Base-by-base conservation (phyloP, 2,113 vertebrate species). In the Rhizomys pruinosus region DNA sequence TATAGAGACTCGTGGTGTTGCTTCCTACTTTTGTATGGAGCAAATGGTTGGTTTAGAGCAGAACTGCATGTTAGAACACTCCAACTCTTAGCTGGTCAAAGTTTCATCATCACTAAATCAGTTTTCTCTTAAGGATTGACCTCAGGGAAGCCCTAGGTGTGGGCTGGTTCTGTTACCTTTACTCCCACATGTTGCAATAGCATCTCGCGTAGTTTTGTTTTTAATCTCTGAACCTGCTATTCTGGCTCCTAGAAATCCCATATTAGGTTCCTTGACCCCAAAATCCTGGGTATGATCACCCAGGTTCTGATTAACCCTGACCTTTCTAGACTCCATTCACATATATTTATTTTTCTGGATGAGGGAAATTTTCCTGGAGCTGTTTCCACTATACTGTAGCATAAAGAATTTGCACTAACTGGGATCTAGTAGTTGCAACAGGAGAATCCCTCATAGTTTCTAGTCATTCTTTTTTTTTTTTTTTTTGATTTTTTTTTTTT, bases 341-440 rank as follows among this genome's bases (percentile, higher is more conserved):
- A 66, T 22, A 34, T 23, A 6, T 39, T 52, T 34, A 23, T 42
- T 68, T 68, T 42, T 23, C 52, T 29, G 44, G 12, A 20, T 29
- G 13, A 29, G 20, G 29, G 42, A 68, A 10, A 84, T 25, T 68
- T 68, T 84, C 27, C 39, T 25, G 42, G 42, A 68, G 63, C 64
- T 29, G 2, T 34, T 6, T 2, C 7, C 2, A 0, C 8, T 34
- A 52, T 34, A 34, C 42, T 19, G 34, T 29, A 47, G n/a, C 5
- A n/a, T 68, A 66, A 84, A 66, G 11, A 47, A 8, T 13, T 1
- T 68, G 6, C 39, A 3, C 1, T 8, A 52, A 52, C 32, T 39
- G 44, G 3, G 42, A 68, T 52, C 20, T 84, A 68, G 22, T 25
- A 52, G 44, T 11, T 84, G 15, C 29, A 47, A 47, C 20, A 84